Evolutionary conservation across 1,140 invertebrate genomes (phyloP), one percentile per base, ranked within the genome.

Genomic region (Conus betulinus): DNA sequence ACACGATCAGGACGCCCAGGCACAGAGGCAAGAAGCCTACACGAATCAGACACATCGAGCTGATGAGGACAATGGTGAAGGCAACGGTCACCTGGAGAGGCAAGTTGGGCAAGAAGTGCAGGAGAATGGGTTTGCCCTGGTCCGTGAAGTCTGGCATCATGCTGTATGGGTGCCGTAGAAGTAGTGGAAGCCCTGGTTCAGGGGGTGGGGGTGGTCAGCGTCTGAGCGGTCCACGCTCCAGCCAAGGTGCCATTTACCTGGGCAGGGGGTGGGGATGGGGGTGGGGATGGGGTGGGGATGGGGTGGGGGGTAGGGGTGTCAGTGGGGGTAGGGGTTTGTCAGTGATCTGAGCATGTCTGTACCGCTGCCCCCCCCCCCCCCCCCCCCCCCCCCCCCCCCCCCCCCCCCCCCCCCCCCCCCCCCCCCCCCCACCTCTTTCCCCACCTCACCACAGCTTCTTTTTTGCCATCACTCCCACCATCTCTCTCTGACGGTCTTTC

Each of bases 141-240:
- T 92, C 83, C n/a, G 93, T 93, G 89, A 94, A 95, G 88, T 95
- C 95, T 89, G 94, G 93, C 10, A 88, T 76, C 17, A 85, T 89
- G 13, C 81, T 89, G 25, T 83, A 17, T 76, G 60, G 7, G 88
- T 27, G 11, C 88, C 90, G 82, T 88, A 91, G 63, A 88, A 90
- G 85, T 89, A 89, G 79, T 89, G 88, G 89, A 84, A 90, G 23
- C 91, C 89, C n/a, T 90, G 90, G 74, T 84, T 89, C 17, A 88
- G 57, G 6, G 88, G 91, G 74, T 90, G 91, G 15, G 82, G 57
- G 25, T 74, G 63, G 67, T 88, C 53, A 25, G 91, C 81, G 39
- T 84, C 84, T 67, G 76, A 85, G 13, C 82, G 55, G n/a, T 84
- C 55, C 10, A 23, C 23, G 83, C 81, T 88, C 67, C 76, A 57